Evolutionary conservation across 53 echinoderm and acorn worm species (phyloP).

Genomic region (Henricia sp.): DNA sequence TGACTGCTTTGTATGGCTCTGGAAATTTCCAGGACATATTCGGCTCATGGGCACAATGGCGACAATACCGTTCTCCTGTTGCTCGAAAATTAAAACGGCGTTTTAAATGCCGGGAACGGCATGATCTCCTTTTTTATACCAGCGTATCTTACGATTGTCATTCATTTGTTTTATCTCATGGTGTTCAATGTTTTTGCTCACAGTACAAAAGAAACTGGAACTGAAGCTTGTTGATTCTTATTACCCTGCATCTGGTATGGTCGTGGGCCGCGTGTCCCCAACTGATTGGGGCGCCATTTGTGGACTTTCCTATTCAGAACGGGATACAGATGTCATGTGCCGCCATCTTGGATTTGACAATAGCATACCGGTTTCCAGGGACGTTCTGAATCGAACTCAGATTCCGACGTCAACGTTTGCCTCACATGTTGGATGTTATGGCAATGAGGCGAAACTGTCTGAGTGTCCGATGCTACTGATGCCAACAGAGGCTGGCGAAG

Average conservation of each 20-base stretch:
- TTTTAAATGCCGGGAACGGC: no score
- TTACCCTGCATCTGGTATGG: background rate
- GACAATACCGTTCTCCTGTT: no score
- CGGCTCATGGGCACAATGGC: no score
- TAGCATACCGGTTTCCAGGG: background rate
- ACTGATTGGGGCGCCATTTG: conserved; percentile 23
- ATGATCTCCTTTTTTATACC: no score
- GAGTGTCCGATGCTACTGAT: conserved; percentile 10
- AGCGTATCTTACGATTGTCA: background rate
- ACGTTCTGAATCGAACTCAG: background rate
- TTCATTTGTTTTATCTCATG: no score
- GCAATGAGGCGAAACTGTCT: conserved; percentile 6
- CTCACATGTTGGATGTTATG: conserved; percentile 10
- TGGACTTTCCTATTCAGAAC: background rate
- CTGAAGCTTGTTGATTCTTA: conserved; percentile 17
- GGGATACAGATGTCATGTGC: conserved; percentile 15
- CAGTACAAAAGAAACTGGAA: no score
- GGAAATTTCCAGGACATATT: no score
- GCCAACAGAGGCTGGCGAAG: background rate
- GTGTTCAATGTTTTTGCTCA: no score
- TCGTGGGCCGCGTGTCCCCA: conserved; percentile 5
- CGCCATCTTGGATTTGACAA: conserved; percentile 29
- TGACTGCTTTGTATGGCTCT: no score
- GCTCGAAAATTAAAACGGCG: no score
- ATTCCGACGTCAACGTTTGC: background rate